phyloP scores from a whole-genome alignment of 2,113 vertebrate genomes.

The Triplophysa tibetana region DNA sequence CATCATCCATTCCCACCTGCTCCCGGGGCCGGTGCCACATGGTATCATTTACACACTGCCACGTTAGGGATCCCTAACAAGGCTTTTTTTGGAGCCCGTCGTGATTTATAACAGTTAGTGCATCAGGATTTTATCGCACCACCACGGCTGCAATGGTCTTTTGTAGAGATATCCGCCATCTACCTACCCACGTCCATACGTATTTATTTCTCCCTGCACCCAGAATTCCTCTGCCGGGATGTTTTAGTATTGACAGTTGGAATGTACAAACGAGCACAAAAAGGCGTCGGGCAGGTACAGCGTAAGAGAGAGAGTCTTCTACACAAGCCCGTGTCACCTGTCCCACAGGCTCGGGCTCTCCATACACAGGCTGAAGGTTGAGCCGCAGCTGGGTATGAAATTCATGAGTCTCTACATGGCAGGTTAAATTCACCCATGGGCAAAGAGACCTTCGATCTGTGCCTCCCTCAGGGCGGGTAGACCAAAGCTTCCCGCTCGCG shows the following conservation, averaged over 20 bases:
- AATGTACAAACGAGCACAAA: conserved; percentile 35
- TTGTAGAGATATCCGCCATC: neutral
- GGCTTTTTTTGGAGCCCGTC: neutral
- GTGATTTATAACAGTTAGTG: conserved; percentile 30
- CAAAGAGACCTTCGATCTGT: conserved; percentile 53
- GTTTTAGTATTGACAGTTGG: conserved; percentile 33
- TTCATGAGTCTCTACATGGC: conserved; percentile 56
- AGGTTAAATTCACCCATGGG: conserved; percentile 61
- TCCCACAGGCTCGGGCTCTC: conserved; percentile 27
- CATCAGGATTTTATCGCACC: neutral
- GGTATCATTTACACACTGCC: conserved; percentile 23
- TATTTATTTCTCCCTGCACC: conserved; percentile 13
- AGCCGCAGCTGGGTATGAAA: conserved; percentile 44
- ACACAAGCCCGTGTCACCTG: neutral
- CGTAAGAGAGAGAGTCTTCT: conserved; percentile 19
- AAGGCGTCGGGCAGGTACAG: neutral
- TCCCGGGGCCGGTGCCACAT: neutral
- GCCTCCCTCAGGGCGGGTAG: conserved; percentile 55
- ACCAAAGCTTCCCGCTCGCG: conserved; percentile 47
- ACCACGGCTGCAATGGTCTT: conserved; percentile 16
- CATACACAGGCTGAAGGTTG: conserved; percentile 32
- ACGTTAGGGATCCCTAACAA: conserved; percentile 25
- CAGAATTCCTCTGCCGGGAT: conserved; percentile 25
- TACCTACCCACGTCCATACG: conserved; percentile 5
- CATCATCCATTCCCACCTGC: conserved; percentile 26